Evolutionary conservation across 2,888 invertebrate genomes (phyloP), one percentile per base, ranked within the genome.

Genomic region (Mythimna lalbum): DNA sequence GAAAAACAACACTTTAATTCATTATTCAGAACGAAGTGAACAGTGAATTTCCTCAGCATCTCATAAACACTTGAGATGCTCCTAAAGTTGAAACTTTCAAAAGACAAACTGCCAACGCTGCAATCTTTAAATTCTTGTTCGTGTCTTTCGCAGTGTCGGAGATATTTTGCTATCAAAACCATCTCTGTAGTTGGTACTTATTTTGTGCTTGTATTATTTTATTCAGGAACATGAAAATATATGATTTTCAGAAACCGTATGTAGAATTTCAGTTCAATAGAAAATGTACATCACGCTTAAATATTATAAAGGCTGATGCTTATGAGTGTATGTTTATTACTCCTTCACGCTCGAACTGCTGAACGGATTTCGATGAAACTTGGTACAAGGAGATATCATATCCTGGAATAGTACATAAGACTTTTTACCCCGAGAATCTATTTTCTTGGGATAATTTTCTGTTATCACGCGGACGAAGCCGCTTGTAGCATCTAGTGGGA

Each of bases 41-140:
- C 43, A 21, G 49, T 19, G 33, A 50, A 57, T 67, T 52, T 43
- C 57, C 27, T 14, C 21, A 52, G 14, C 19, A 36, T 76, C 50
- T 57, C 57, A 47, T 49, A 72, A 68, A 68, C 50, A 67, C 27
- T 76, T 52, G 14, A 52, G 69, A 76, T 72, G 36, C 23, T 67
- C 27, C 27, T 43, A 50, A 69, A 77, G 27, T 73, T 68, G 27
- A 19, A 68, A 72, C 36, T 76, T 72, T 47, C 3, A 43, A 57
- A 50, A 69, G 69, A 69, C 39, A 69, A 76, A 69, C 36, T 76
- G 76, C 43, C 21, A 1, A 43, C 43, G 23, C 43, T 14, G 50
- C 68, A 17, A 57, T 67, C 68, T 67, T 47, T 5, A 67, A 52
- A 67, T 67, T 50, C 33, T 57, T 72, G 43, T 27, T 12, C 21